Base-by-base conservation (phyloP, 2,797 vertebrate species). In the Crenichthys baileyi region DNA sequence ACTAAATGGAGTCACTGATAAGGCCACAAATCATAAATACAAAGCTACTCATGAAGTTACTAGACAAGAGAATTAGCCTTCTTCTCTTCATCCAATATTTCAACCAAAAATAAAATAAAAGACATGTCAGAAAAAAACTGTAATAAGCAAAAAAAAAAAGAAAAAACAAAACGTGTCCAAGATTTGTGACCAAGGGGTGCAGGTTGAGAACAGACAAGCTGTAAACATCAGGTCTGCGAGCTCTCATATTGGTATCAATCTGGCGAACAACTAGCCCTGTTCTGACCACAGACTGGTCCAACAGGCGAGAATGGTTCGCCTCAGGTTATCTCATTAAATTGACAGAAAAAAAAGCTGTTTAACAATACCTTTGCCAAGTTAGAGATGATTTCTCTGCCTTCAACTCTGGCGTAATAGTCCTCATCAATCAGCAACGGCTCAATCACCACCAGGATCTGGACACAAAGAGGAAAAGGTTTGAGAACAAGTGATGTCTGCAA, bases 301-400 rank as follows among this genome's bases (percentile, higher is more conserved):
- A 81, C 93, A 95, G 94, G 90, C 86, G 91, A 94, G 92, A 95
- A 95, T 76, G 50, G 90, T 93, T 95, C 90, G 91, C 18, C 44
- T 41, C 7, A 55, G 22, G 26, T 16, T 44, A n/a, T 20, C 18
- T 58, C 3, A 3, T 16, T n/a, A 4, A 0, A 39, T 13, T 13
- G 24, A 61, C 24, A 44, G 22, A 39, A 39, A 13, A 50, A 9
- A 46, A 31, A 16, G 4, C 0, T 7, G 12, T 51, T 39, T 1
- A 4, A 46, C 2, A 39, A 92, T 92, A 99, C 98, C 97, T 99
- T 99, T 72, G 98, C 98, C 95, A 99, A 96, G 92, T 99, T 99
- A 15, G 98, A 99, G 92, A 99, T 99, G 84, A 99, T 99, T 91
- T 99, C 98, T 96, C 98, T 96, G 90, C 98, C 98, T 94, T 99